Evolutionary conservation across 2,113 vertebrate species (phyloP), one percentile per base, ranked within the genome.

Genomic region (Leucosticte australis): DNA sequence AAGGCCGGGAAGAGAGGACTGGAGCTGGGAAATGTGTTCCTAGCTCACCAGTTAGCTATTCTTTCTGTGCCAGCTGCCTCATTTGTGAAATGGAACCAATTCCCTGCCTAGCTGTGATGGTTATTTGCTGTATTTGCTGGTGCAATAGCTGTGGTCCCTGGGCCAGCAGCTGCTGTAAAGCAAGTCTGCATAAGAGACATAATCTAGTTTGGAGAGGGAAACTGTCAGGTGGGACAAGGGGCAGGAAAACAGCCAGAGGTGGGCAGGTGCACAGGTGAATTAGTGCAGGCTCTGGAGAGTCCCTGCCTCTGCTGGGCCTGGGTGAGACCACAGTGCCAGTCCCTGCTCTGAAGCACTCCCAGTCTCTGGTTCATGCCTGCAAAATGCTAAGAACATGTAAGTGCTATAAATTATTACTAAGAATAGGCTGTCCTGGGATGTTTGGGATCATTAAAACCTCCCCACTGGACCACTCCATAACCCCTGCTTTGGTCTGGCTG

Each of bases 101-200:
- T 83, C 56, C 46, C 76, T 53, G 24, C 67, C 46, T 26, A 15
- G n/a, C 57, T 83, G 12, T 3, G 11, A 15, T n/a, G 82, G 37
- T 68, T 56, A 41, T 79, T 79, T 62, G 33, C 57, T 41, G 15
- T 70, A 27, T 28, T 63, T 92, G 67, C 49, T 50, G 31, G 62
- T 64, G 75, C 84, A 85, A 56, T 2, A 60, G 47, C 39, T 1
- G 0, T 0, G 1, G 21, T 65, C 37, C n/a, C 28, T 0, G 0
- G 42, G 55, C 50, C 85, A 71, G 44, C 2, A 2, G 64, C 60
- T 84, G 22, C 35, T 86, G 69, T 71, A 42, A 47, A 88, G 24
- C 57, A 52, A 35, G 33, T 33, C 24, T 42, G 41, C 5, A 1
- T 5, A 24, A 52, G 31, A 39, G 70, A 31, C 8, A 4, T 8